Percentiles rank a stretch among this genome's conserved stretches.
Evolutionary conservation across 1,140 invertebrate genomes (phyloP).

Genomic region (Atta texana): DNA sequence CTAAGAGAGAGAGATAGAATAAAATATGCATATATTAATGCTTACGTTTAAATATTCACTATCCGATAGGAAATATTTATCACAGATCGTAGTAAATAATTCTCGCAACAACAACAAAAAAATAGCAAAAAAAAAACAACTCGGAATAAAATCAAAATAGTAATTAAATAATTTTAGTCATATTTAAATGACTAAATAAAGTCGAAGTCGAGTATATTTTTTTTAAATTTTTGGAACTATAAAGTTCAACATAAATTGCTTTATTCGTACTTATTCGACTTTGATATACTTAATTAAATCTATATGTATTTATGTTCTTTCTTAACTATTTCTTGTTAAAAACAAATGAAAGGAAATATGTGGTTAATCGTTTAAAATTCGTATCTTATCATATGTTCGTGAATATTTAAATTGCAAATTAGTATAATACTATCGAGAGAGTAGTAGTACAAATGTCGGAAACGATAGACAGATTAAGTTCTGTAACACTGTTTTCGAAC

Average conservation of each 20-base stretch:
- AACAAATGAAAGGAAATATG: background rate
- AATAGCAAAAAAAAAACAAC: constrained; percentile 15
- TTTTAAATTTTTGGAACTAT: background rate
- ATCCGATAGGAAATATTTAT: constrained; percentile 22
- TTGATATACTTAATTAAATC: background rate
- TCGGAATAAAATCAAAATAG: background rate
- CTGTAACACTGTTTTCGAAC: constrained; percentile 45
- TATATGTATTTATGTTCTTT: background rate
- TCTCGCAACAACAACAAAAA: background rate
- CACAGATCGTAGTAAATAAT: background rate
- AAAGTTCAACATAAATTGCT: background rate
- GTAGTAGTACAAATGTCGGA: constrained; percentile 12
- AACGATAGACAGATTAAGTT: constrained; percentile 30
- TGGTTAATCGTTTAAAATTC: background rate
- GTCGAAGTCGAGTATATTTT: background rate
- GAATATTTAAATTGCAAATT: constrained; percentile 10
- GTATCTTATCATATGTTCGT: background rate
- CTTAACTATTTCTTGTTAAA: background rate
- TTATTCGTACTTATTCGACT: background rate
- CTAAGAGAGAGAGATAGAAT: no score
- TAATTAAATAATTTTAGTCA: constrained; percentile 1
- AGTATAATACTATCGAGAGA: background rate
- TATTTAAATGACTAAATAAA: constrained; percentile 24
- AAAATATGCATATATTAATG: background rate
- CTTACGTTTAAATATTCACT: constrained; percentile 42